Evolutionary conservation across 92 coral and sea anemone species (phyloP).

Genomic region (Hydrozoanthus gracilis): DNA sequence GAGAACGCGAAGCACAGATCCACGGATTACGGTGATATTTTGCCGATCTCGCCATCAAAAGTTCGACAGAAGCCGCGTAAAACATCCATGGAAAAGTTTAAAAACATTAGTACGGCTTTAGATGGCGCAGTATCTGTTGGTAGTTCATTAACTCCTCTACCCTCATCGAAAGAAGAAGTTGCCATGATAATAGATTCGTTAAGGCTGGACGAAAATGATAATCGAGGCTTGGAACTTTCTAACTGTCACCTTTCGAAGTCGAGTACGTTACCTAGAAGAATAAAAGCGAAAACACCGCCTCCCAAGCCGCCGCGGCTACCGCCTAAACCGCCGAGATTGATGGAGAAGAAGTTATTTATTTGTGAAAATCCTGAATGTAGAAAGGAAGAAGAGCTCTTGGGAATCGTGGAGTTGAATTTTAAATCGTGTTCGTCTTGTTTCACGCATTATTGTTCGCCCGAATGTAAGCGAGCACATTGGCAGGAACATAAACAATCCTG

Average conservation of each 20-base stretch:
- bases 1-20: constrained; percentile 66
- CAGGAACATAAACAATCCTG: constrained; percentile 82
- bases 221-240: constrained; percentile 33
- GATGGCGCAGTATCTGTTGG: constrained; percentile 53
- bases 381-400: constrained; percentile 88
- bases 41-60: constrained; percentile 89
- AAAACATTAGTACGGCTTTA: constrained; percentile 18
- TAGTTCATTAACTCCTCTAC: constrained; percentile 50
- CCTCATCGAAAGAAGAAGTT: constrained; percentile 45
- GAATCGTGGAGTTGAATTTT: constrained; percentile 91
- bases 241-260: constrained; percentile 65
- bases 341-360: constrained; percentile 89
- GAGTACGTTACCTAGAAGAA: constrained; percentile 80
- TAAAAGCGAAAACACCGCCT: constrained; percentile 80
- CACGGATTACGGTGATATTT: constrained; percentile 86
- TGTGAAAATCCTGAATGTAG: constrained; percentile 94
- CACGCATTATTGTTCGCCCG: constrained; percentile 96
- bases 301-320: constrained; percentile 89
- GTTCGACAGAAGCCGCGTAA: constrained; percentile 43
- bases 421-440: constrained; percentile 96
- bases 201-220: constrained; percentile 75
- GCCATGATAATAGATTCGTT: constrained; percentile 60
- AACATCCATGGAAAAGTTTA: constrained; percentile 37
- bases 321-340: constrained; percentile 96
- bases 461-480: constrained; percentile 92